Base-by-base conservation (phyloP, 2,888 invertebrate genomes). In the Nemurella pictetii region DNA sequence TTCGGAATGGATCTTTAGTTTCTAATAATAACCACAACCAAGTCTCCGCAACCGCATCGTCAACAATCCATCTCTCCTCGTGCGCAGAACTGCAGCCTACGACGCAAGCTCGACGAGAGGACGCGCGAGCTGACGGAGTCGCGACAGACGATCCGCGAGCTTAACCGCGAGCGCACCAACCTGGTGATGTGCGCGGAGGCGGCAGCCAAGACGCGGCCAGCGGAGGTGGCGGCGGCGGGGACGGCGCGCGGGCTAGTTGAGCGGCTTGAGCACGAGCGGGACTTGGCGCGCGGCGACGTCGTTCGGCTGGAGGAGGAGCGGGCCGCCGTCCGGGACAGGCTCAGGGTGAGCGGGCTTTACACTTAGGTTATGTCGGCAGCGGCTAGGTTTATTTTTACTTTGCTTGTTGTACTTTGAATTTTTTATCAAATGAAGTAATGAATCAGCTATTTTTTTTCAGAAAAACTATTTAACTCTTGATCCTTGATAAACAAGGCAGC, bases 271-370 rank as follows among this genome's bases (percentile, higher is more conserved):
- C 91, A 91, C 1, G 94, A 94, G 89, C 90, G 93, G 74, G 93
- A 94, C 87, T 87, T 91, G 5, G 90, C 92, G 0, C 91, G 91
- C 86, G 90, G 90, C 0, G 94, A 94, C 87, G 89, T 93, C 12
- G 91, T 92, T 85, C 90, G 93, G 55, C 88, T 94, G n/a, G 92
- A 93, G 86, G 92, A 92, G 87, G 94, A 95, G 89, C 91, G 93
- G 73, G 92, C 93, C 87, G 90, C 91, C 0, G 88, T 94, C 12
- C 91, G 92, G 32, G 92, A 93, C 86, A 92, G 92, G 88, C 90
- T 94, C 0, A 91, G 93, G 89, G 92, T 92, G 89, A n/a, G 55
- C n/a, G n/a, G n/a, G n/a, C n/a, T n/a, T n/a, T n/a, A n/a, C n/a
- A n/a, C n/a, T n/a, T n/a, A n/a, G n/a, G n/a, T n/a, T n/a, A n/a